These are phyloP conservation scores for Octomys mimax DNA, from an alignment of 2,797 vertebrate species.

Conservation along the genomic window DNA sequence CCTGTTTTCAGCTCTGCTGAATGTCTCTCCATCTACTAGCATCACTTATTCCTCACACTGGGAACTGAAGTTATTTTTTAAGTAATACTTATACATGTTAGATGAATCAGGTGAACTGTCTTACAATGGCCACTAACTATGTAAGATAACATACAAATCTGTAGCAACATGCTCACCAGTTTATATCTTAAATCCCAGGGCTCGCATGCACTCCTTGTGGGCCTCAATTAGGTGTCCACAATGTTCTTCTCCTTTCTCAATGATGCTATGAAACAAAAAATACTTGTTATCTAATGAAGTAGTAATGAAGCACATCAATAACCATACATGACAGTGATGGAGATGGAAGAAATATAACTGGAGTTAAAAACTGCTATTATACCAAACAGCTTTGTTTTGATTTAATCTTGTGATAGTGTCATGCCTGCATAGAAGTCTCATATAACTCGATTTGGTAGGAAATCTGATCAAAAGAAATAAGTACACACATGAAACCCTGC, in stretches of 20 bases:
- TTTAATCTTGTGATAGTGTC: background rate
- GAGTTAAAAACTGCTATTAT: slow-evolving; percentile 18
- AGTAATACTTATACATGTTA: slow-evolving; percentile 24
- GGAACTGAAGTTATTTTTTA: background rate
- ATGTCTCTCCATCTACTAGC: slow-evolving; percentile 23
- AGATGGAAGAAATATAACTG: background rate
- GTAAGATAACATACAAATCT: background rate
- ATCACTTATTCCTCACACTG: background rate
- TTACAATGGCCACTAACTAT: background rate
- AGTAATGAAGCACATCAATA: background rate
- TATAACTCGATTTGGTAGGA: background rate
- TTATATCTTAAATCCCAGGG: slow-evolving; percentile 97
- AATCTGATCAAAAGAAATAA: slow-evolving; percentile 55
- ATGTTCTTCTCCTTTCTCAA: slow-evolving; percentile 97
- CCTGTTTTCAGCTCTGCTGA: background rate
- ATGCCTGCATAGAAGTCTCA: background rate
- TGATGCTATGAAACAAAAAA: slow-evolving; percentile 92
- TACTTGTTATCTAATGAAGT: slow-evolving; percentile 59
- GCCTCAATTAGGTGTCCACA: slow-evolving; percentile 96
- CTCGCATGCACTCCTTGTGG: slow-evolving; percentile 98
- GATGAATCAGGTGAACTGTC: background rate
- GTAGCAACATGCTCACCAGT: slow-evolving; percentile 47
- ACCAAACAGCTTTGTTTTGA: background rate
- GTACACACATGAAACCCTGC: background rate
- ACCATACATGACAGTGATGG: background rate